These are phyloP conservation scores for Grammomys surdaster DNA, from an alignment of 2,113 vertebrate species.

Conservation along the genomic window DNA sequence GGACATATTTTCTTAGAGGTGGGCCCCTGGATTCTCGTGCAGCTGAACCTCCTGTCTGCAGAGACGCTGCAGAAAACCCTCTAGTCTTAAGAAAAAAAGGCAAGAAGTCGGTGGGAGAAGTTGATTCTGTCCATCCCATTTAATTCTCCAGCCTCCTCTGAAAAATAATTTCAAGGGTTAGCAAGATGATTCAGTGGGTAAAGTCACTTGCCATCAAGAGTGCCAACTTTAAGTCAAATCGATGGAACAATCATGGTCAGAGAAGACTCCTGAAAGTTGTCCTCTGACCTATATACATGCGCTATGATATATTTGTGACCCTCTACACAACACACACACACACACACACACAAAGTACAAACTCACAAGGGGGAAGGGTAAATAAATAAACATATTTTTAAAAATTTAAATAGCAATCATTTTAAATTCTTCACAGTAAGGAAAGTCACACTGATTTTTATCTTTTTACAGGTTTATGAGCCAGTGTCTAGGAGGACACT, in stretches of 20 bases:
- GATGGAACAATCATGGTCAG: no score
- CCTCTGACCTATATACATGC: neutral
- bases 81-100: neutral
- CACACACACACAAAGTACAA: neutral
- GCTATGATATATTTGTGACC: neutral
- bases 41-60: rapidly evolving
- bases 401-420: neutral
- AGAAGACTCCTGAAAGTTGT: neutral
- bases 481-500: neutral
- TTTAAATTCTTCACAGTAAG: neutral
- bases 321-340: neutral
- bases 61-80: neutral
- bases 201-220: neutral
- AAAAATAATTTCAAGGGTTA: neutral
- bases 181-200: neutral
- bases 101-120: neutral
- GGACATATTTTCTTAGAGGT: neutral
- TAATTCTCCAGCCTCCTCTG: neutral
- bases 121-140: neutral
- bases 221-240: neutral
- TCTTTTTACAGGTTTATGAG: neutral
- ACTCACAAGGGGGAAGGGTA: neutral
- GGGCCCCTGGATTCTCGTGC: neutral
- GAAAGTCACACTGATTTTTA: neutral
- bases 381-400: neutral